Evolutionary conservation across 2,888 invertebrate genomes (phyloP), one percentile per base, ranked within the genome.

Genomic region (Drosophila algonquin): DNA sequence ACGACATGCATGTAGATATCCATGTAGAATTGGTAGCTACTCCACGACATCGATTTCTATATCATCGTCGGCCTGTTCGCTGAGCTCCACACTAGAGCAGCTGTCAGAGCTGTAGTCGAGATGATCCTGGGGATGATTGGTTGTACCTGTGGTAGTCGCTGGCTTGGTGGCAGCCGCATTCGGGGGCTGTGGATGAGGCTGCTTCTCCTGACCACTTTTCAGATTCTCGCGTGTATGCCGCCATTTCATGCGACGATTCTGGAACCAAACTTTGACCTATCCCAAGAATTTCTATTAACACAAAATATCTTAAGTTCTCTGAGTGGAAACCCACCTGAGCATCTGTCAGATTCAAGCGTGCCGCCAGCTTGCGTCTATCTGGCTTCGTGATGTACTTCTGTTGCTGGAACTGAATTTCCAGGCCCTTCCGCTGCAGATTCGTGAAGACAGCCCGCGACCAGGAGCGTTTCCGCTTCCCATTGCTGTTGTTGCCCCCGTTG

Each of bases 351-450:
- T 98, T 98, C 35, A 98, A 93, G 12, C 97, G 96, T 5, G 97
- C 97, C 0, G 98, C 98, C 70, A 98, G 92, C 91, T 98, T 98
- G 80, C 98, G 93, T 90, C 98, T 93, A 90, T 98, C 98, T 0
- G 98, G 98, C 91, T 98, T 98, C 0, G 98, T 98, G 73, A 98
- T 98, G 90, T 98, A 98, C 91, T 98, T 98, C 92, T 98, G 98
- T 77, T 98, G 94, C 90, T 97, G 97, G 91, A 98, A 98, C 81
- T 98, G 93, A 79, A 97, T 94, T 93, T 98, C 98, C 62, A 98
- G 93, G 0, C 98, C 98, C 91, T 98, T 98, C n/a, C 98, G 93
- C 91, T 98, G 98, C 3, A 98, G 93, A 90, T 98, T 97, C 89
- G 98, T 98, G 91, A 98, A 98, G 0, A 98, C 98, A 0, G 98